phyloP scores from a whole-genome alignment of 2,797 vertebrate species.

The Squalus acanthias region DNA sequence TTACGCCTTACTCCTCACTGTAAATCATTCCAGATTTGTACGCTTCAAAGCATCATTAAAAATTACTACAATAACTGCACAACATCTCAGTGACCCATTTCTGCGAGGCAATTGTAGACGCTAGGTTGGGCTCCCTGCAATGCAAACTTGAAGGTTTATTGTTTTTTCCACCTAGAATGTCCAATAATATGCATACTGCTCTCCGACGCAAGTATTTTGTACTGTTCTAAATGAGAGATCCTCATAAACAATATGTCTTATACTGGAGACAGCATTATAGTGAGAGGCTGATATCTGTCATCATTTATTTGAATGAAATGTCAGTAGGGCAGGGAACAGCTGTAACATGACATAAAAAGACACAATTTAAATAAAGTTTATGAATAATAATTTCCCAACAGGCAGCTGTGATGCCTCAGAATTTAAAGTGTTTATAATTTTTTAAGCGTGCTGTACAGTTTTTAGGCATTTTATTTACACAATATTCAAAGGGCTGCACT shows the following conservation, averaged over 20 bases:
- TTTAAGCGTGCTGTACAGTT: background rate
- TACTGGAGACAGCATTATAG: background rate
- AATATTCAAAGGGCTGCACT: background rate
- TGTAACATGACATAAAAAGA: background rate
- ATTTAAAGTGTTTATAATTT: constrained; percentile 60
- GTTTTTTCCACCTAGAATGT: background rate
- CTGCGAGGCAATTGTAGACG: background rate
- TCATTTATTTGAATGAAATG: constrained; percentile 29
- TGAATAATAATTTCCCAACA: constrained; percentile 70
- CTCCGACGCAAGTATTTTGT: background rate
- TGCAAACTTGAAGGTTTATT: background rate
- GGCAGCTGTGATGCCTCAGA: constrained; percentile 66
- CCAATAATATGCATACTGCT: background rate
- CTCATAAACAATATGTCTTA: constrained; percentile 4
- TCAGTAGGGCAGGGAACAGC: background rate
- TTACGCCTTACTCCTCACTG: background rate
- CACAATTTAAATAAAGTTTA: constrained; percentile 47
- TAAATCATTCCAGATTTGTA: background rate
- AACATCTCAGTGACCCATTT: background rate
- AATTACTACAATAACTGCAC: no score
- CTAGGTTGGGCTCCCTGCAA: background rate
- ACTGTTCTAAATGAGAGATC: background rate
- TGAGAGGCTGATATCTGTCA: background rate
- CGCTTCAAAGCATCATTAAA: background rate
- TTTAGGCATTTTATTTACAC: background rate